Evolutionary conservation across 2,888 invertebrate genomes (phyloP), one percentile per base, ranked within the genome.

Genomic region (Drosophila recens): DNA sequence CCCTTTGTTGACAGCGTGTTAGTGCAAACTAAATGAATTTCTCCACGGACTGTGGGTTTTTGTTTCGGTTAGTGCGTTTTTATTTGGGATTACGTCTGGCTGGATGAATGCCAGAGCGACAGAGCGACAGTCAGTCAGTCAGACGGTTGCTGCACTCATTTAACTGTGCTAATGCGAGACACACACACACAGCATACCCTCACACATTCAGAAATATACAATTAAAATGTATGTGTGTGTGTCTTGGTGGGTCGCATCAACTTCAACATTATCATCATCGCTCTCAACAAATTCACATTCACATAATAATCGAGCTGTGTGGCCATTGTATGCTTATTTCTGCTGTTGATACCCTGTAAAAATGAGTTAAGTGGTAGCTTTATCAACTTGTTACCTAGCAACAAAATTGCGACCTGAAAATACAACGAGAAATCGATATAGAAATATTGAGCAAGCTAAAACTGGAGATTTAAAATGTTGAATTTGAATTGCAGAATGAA

Each of bases 1-100:
- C 54, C 68, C 63, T 65, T 79, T 75, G 77, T 82, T 87, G 86
- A 77, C 84, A 89, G 87, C 90, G 90, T 91, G 91, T 91, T 90
- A 89, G 91, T 90, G 90, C 83, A 90, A 90, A 90, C 89, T 90
- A 90, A 90, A 90, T 90, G 90, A 89, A 90, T 89, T 90, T 90
- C 80, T 82, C 77, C 74, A 76, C 73, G 82, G 74, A 72, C 76
- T 82, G 83, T 73, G 88, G 88, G 80, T 88, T 85, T 85, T 88
- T 83, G 74, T 62, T 75, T 79, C 64, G 74, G 72, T 72, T 70
- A 71, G 66, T 78, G 72, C 74, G 72, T 79, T 64, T 79, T 72
- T 75, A 62, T 74, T 66, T 64, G 62, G 75, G 70, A 64, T 77
- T 75, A 75, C 62, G 73, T 75, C 67, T 63, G 80, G 52, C 67